Percentiles rank a stretch among this genome's conserved stretches.
These are phyloP conservation scores for Ursus arctos DNA, from an alignment of 2,113 vertebrate genomes.

Conservation along the genomic window DNA sequence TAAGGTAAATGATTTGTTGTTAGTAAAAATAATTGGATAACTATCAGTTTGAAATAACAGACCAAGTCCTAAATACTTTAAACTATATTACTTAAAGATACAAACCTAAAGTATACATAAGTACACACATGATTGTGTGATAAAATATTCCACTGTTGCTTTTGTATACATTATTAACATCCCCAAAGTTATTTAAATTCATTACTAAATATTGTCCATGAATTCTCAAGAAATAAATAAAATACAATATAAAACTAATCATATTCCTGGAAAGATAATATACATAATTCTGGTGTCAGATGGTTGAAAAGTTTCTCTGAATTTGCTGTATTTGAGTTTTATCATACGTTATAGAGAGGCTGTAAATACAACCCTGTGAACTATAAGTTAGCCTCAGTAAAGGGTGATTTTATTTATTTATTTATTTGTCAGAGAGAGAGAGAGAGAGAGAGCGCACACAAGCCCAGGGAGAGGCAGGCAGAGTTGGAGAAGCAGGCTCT, in stretches of 20 bases:
- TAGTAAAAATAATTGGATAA: neutral
- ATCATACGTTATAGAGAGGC: neutral
- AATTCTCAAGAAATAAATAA: neutral
- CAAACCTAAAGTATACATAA: neutral
- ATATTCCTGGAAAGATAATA: neutral
- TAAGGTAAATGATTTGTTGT: neutral
- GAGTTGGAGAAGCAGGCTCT: neutral
- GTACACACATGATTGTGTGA: neutral
- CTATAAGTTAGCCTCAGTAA: neutral
- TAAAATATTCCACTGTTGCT: neutral
- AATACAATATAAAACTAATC: neutral
- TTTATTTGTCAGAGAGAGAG: neutral
- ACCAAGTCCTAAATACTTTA: neutral
- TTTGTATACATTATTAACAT: neutral
- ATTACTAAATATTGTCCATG: neutral
- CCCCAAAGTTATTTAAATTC: neutral
- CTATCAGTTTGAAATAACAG: neutral
- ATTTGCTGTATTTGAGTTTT: constrained; percentile 25
- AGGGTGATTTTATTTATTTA: neutral
- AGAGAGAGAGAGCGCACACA: no score
- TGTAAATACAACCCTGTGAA: neutral
- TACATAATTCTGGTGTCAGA: neutral
- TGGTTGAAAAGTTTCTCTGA: neutral
- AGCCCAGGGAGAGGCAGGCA: neutral
- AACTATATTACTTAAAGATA: neutral